phyloP scores from a whole-genome alignment of 2,888 invertebrate genomes.

The Heliconius aoede region DNA sequence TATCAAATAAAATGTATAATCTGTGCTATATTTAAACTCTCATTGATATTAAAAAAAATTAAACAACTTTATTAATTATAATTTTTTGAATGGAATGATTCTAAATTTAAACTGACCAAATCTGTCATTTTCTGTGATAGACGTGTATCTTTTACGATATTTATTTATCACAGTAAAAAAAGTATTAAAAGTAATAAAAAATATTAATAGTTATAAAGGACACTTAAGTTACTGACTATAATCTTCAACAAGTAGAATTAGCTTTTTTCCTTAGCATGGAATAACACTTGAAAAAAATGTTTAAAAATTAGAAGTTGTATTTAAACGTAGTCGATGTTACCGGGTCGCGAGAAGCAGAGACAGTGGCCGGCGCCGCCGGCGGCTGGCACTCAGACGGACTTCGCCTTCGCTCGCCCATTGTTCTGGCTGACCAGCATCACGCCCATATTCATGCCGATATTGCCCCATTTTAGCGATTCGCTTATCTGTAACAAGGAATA shows the following conservation, averaged over 20 bases:
- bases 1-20: neutral
- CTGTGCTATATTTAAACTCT: constrained; percentile 1
- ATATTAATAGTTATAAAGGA: neutral
- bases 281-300: neutral
- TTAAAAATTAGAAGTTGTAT: neutral
- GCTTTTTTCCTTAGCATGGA: neutral
- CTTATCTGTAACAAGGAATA: constrained; percentile 85
- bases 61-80: constrained; percentile 7
- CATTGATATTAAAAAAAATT: constrained; percentile 1
- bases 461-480: constrained; percentile 88
- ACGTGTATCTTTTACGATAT: too few relatives aligned
- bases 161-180: neutral
- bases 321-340: constrained; percentile 71
- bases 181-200: neutral
- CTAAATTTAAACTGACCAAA: constrained; percentile 48
- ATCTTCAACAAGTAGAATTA: neutral
- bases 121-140: neutral
- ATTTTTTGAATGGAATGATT: constrained; percentile 37
- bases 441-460: constrained; percentile 88
- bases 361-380: constrained; percentile 71
- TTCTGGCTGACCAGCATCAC: constrained; percentile 85
- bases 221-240: neutral
- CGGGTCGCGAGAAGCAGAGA: constrained; percentile 72
- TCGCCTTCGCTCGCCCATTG: constrained; percentile 71
- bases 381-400: constrained; percentile 77